phyloP scores from a whole-genome alignment of 2,113 vertebrate species.

The Centrocercus urophasianus region DNA sequence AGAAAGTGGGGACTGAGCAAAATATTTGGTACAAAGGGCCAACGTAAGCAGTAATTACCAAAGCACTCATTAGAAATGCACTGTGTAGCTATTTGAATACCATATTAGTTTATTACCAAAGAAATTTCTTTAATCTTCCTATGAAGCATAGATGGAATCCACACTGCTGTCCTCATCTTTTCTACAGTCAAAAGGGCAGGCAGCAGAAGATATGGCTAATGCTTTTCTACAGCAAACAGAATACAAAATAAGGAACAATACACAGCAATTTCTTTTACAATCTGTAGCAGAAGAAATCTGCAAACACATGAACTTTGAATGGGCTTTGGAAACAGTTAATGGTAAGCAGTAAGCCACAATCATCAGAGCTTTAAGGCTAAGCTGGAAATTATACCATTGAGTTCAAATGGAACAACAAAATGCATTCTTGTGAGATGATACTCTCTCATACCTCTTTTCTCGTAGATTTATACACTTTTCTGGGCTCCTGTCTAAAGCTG shows the following conservation, averaged over 20 bases:
- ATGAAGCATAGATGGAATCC: not conserved
- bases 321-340: slow-evolving; percentile 16
- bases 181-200: not conserved
- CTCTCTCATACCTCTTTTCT: not conserved
- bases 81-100: not conserved
- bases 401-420: slow-evolving; percentile 31
- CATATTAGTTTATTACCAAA: not conserved
- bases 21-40: not conserved
- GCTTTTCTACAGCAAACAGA: slow-evolving; percentile 21
- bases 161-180: not conserved
- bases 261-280: not conserved
- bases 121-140: not conserved
- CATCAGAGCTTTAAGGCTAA: slow-evolving; percentile 37
- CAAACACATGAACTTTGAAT: not conserved
- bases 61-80: not conserved
- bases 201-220: slow-evolving; percentile 11
- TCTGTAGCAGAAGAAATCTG: slow-evolving; percentile 39
- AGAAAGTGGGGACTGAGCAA: not conserved
- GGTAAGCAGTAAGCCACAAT: slow-evolving; percentile 23
- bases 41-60: not conserved
- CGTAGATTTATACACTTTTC: not conserved
- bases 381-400: slow-evolving; percentile 5
- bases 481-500: not conserved
- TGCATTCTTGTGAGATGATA: not conserved
- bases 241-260: slow-evolving; percentile 15